Evolutionary conservation across 2,888 invertebrate genomes (phyloP), one percentile per base, ranked within the genome.

Genomic region (Meghimatium bilineatum): DNA sequence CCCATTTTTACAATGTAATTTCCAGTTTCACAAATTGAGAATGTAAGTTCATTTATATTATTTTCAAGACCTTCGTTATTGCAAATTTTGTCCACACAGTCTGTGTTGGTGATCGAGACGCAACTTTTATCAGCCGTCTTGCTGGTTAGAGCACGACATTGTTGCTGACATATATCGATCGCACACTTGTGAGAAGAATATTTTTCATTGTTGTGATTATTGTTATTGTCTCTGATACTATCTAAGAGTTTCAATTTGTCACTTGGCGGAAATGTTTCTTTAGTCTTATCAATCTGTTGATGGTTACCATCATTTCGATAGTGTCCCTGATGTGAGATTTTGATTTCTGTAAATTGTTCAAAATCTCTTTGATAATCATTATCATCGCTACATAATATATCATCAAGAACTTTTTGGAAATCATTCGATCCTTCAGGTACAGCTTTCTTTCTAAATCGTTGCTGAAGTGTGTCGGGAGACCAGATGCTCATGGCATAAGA

Each of bases 1-100:
- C 83, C 83, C 83, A 83, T 83, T 20, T 36, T 83, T 23, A 26
- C 14, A 12, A 5, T 36, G 32, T 17, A 34, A 66, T 17, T 56
- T 17, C 20, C 56, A 56, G 17, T 3, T 56, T 56, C 56, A 17
- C 20, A 23, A 23, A 23, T 2, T 56, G 23, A 17, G 17, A 23
- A 56, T 2, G 23, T 14, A 23, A 12, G 56, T 17, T 56, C 56
- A 23, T 32, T 36, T n/a, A 17, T 32, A 12, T 56, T 14, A 78
- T 66, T 66, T 49, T 14, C 34, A 66, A 0, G 0, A 49, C 8
- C 3, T 10, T n/a, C 23, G 12, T 71, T 71, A 2, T 20, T 6
- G 38, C 5, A 5, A 26, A 67, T 67, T 14, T 67, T 34, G 29
- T 44, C 1, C 1, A 44, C 10, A n/a, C 2, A n/a, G 1, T 26